Evolutionary conservation across 2,797 vertebrate species (phyloP).

Genomic region (Galaxias olidus): DNA sequence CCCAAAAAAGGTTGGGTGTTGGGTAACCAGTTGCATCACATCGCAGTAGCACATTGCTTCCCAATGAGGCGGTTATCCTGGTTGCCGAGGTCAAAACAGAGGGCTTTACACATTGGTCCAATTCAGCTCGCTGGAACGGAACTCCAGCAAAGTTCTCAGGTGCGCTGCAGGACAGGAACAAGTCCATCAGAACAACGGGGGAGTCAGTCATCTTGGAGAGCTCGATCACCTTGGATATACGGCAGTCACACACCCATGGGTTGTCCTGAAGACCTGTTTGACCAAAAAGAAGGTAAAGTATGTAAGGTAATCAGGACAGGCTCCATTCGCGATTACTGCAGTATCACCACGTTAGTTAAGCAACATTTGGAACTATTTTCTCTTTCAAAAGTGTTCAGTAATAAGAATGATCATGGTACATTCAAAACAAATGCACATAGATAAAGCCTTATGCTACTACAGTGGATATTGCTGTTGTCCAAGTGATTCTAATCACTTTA

Average conservation of each 20-base stretch:
- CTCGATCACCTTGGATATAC: conserved; percentile 91
- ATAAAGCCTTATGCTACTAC: too few species aligned
- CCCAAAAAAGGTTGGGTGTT: conserved; percentile 88
- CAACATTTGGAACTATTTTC: too few species aligned
- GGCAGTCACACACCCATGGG: conserved; percentile 95
- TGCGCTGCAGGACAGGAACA: conserved; percentile 81
- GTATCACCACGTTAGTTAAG: too few species aligned
- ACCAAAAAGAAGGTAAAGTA: conserved; percentile 10
- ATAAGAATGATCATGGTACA: too few species aligned
- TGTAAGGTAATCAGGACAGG: background rate
- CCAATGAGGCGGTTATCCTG: conserved; percentile 87
- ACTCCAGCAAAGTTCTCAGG: conserved; percentile 88
- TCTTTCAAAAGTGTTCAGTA: too few species aligned
- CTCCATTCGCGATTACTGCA: too few species aligned
- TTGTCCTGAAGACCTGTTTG: conserved; percentile 93
- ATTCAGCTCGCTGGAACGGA: conserved; percentile 86
- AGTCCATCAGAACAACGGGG: conserved; percentile 84
- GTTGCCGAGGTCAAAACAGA: conserved; percentile 93
- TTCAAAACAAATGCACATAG: too few species aligned
- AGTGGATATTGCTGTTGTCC: too few species aligned
- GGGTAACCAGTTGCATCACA: conserved; percentile 90
- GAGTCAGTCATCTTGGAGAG: conserved; percentile 83
- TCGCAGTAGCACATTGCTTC: conserved; percentile 92
- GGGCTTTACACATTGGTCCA: conserved; percentile 91
- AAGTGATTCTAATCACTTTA: too few species aligned